Percentiles rank a stretch among this genome's conserved stretches.
Evolutionary conservation across 2,113 vertebrate genomes (phyloP).

Genomic region (Mellivora capensis): DNA sequence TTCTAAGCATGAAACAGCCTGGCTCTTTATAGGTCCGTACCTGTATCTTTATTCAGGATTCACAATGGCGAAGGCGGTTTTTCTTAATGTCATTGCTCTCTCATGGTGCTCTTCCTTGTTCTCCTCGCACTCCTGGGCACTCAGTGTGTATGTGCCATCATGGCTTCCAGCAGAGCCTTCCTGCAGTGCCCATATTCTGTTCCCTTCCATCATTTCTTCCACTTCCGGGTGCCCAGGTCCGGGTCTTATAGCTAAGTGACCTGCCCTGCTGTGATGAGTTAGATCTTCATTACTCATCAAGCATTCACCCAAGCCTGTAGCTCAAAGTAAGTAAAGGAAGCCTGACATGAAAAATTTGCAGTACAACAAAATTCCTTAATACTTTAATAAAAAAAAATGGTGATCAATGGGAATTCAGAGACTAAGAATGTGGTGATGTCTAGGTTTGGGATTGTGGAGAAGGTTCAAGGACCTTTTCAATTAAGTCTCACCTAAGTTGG

Average conservation of each 20-base stretch:
- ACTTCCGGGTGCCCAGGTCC: neutral
- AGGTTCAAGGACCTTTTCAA: neutral
- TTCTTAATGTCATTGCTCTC: rapidly evolving
- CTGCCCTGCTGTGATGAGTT: neutral
- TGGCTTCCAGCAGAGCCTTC: neutral
- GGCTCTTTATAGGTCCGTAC: neutral
- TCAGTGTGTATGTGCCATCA: no score
- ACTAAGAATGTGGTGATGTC: neutral
- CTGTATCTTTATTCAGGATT: neutral
- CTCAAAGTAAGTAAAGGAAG: neutral
- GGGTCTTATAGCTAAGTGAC: neutral
- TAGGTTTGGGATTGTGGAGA: neutral
- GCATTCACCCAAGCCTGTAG: neutral
- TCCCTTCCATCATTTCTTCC: neutral
- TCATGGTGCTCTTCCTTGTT: rapidly evolving
- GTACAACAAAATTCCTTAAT: neutral
- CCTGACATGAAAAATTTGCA: neutral
- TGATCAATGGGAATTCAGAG: neutral
- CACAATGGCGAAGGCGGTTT: neutral
- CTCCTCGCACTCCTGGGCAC: neutral
- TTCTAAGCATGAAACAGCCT: neutral
- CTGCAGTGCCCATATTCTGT: no score
- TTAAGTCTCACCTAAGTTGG: neutral
- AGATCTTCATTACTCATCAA: neutral
- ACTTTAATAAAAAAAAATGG: neutral